Evolutionary conservation across 1,140 invertebrate genomes (phyloP).

Genomic region (Portunus trituberculatus): DNA sequence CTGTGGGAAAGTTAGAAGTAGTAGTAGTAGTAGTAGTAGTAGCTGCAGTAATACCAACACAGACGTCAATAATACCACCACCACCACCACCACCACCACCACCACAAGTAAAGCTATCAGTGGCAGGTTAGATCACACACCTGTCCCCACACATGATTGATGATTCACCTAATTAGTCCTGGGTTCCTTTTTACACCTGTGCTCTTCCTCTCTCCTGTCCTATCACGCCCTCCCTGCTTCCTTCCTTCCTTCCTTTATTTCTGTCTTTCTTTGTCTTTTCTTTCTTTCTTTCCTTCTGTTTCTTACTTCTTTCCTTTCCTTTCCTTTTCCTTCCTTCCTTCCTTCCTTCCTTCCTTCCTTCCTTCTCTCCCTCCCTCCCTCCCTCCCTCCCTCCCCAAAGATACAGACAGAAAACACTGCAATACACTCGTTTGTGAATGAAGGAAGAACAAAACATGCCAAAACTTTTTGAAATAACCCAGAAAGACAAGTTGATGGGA

Average conservation of each 20-base stretch:
- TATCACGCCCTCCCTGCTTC: no score
- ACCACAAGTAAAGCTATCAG: neutral
- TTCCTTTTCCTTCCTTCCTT: neutral
- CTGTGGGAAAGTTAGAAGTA: neutral
- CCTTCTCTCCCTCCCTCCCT: neutral
- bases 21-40: conserved; percentile 3
- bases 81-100: neutral
- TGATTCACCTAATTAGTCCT: neutral
- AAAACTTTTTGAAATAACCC: no score
- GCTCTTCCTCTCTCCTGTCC: no score
- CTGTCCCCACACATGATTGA: neutral
- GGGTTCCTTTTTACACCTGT: no score
- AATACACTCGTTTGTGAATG: neutral
- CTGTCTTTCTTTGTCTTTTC: neutral
- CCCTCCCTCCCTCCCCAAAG: neutral
- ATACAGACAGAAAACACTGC: no score
- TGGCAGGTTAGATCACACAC: neutral
- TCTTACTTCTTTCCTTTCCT: no score
- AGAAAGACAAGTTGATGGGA: no score
- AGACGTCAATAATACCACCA: neutral
- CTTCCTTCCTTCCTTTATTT: neutral
- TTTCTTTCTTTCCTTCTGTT: neutral
- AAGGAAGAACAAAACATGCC: no score
- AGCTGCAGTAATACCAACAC: neutral
- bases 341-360: neutral